These are phyloP conservation scores for Samia ricini DNA, from an alignment of 1,140 invertebrate genomes.

Conservation along the genomic window DNA sequence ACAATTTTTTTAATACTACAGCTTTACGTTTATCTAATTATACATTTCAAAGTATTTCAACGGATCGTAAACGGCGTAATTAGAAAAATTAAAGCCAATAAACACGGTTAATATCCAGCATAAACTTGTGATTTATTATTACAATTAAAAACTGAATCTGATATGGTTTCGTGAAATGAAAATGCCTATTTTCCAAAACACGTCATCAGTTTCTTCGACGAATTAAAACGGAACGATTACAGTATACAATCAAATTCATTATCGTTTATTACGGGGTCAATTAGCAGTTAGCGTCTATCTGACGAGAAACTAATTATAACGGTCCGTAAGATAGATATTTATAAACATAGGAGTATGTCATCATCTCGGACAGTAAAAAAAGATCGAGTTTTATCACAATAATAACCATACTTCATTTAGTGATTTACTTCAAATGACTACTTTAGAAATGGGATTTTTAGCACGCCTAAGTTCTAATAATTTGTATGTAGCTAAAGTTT, in stretches of 20 bases:
- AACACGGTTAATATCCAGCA: conserved; percentile 7
- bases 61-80: conserved; percentile 7
- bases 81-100: conserved; percentile 6
- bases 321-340: background rate
- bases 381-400: too few species aligned
- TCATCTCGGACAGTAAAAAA: background rate
- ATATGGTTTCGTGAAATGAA: conserved; percentile 7
- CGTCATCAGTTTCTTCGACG: conserved; percentile 6
- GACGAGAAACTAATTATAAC: background rate
- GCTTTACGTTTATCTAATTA: background rate
- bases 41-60: background rate
- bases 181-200: conserved; percentile 10
- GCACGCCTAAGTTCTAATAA: too few species aligned
- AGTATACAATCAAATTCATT: conserved; percentile 15
- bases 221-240: conserved; percentile 20
- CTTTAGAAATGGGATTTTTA: too few species aligned
- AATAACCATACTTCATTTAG: too few species aligned
- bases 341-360: background rate
- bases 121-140: conserved; percentile 18
- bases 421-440: too few species aligned
- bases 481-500: too few species aligned
- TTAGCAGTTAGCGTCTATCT: conserved; percentile 21
- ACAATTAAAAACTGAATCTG: conserved; percentile 9
- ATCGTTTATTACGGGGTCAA: conserved; percentile 13
- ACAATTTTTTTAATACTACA: background rate